Evolutionary conservation across 1,140 invertebrate genomes (phyloP).

Genomic region (Subanguina moxae): DNA sequence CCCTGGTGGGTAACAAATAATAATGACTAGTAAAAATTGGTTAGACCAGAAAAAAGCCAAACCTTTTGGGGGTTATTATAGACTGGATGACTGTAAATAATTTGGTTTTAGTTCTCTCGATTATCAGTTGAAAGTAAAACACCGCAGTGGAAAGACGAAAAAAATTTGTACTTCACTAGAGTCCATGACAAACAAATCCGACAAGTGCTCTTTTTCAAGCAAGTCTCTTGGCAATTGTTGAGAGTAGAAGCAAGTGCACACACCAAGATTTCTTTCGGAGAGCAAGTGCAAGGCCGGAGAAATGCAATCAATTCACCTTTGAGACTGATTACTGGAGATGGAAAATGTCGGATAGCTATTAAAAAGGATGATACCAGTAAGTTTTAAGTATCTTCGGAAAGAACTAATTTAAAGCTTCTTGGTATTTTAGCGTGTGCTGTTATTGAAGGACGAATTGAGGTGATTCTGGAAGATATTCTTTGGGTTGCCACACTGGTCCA

Average conservation of each 20-base stretch:
- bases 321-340: constrained; percentile 85
- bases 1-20: too few species aligned
- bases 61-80: too few species aligned
- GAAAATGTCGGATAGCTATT: constrained; percentile 87
- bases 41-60: too few species aligned
- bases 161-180: constrained; percentile 75
- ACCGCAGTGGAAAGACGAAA: constrained; percentile 75
- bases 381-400: constrained; percentile 10
- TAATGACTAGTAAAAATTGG: too few species aligned
- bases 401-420: background rate
- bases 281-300: background rate
- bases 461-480: constrained; percentile 90
- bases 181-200: constrained; percentile 81
- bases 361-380: constrained; percentile 84
- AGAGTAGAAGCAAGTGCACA: constrained; percentile 52
- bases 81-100: background rate
- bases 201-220: constrained; percentile 92
- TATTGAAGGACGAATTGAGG: constrained; percentile 80
- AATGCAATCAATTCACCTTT: constrained; percentile 70
- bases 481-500: constrained; percentile 91
- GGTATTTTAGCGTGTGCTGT: constrained; percentile 77
- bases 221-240: constrained; percentile 81
- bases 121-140: constrained; percentile 86
- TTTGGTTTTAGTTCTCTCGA: constrained; percentile 72
- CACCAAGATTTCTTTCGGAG: constrained; percentile 61